Evolutionary conservation across 2,797 vertebrate genomes (phyloP).

Genomic region (Bovichtus diacanthus): DNA sequence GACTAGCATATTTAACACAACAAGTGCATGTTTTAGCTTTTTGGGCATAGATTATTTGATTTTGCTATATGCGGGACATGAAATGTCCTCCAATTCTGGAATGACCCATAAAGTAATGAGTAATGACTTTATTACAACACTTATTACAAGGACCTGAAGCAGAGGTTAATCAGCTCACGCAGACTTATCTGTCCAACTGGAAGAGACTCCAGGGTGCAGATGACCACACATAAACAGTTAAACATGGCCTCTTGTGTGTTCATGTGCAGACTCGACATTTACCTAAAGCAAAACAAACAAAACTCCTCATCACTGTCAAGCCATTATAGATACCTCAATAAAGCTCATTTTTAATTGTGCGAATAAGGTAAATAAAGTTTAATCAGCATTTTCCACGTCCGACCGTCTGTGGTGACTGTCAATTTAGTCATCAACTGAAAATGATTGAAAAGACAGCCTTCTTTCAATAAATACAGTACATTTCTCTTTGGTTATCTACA

Average conservation of each 20-base stretch:
- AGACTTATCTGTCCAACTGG: background rate
- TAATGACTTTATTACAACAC: no score
- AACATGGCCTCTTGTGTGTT: constrained; percentile 13
- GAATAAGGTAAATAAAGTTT: background rate
- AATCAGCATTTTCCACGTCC: background rate
- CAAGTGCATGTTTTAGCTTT: no score
- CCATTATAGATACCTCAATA: background rate
- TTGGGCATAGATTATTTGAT: no score
- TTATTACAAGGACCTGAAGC: no score
- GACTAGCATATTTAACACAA: no score
- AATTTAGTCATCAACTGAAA: background rate
- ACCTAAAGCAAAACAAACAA: background rate
- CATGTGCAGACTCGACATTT: constrained; percentile 42
- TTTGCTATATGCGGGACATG: no score
- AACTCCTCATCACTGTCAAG: background rate
- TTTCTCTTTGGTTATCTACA: background rate
- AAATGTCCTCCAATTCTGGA: no score
- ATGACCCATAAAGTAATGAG: no score
- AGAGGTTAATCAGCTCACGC: no score
- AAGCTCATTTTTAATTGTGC: background rate
- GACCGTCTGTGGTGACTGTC: background rate
- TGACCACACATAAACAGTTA: constrained; percentile 24
- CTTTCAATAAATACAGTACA: background rate
- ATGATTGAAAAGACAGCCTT: background rate
- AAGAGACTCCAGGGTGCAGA: constrained; percentile 39